A percentile compares a stretch with the other conserved stretches of the same genome.
Evolutionary conservation across 2,888 invertebrate genomes (phyloP).

Genomic region (Yponomeuta malinellus): DNA sequence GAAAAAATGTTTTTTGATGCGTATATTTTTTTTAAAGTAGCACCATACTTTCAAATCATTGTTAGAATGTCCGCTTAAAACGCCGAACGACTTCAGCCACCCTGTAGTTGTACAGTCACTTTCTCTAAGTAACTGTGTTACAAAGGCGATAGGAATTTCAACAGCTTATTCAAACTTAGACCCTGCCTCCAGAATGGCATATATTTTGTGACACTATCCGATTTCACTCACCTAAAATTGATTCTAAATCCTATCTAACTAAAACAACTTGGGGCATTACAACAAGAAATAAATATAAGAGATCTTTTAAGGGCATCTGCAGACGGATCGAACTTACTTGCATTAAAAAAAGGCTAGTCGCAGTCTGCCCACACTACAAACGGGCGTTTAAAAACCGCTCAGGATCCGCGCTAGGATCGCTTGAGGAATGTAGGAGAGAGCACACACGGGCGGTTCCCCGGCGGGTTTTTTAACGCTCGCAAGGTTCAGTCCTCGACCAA

Average conservation of each 20-base stretch:
- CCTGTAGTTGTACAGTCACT: too few relatives aligned
- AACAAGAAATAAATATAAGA: background rate
- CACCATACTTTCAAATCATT: too few relatives aligned
- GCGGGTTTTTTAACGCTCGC: background rate
- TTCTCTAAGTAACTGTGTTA: too few relatives aligned
- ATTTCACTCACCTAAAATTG: background rate
- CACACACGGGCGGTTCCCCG: background rate
- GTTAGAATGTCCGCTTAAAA: too few relatives aligned
- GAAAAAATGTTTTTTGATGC: too few relatives aligned
- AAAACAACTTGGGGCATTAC: background rate
- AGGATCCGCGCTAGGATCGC: background rate
- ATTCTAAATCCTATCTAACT: background rate
- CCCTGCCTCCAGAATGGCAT: too few relatives aligned
- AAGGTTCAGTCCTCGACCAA: background rate
- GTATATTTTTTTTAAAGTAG: too few relatives aligned
- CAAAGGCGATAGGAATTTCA: too few relatives aligned
- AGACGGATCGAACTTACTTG: conserved; percentile 7
- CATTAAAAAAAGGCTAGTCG: background rate
- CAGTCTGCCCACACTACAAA: background rate
- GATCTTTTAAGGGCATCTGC: background rate
- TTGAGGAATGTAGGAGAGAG: background rate
- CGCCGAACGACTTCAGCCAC: too few relatives aligned
- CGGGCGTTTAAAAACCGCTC: background rate
- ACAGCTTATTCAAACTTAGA: too few relatives aligned
- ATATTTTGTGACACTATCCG: too few relatives aligned